These are phyloP conservation scores for Calypte anna DNA, from an alignment of 2,113 vertebrate genomes.

Conservation along the genomic window DNA sequence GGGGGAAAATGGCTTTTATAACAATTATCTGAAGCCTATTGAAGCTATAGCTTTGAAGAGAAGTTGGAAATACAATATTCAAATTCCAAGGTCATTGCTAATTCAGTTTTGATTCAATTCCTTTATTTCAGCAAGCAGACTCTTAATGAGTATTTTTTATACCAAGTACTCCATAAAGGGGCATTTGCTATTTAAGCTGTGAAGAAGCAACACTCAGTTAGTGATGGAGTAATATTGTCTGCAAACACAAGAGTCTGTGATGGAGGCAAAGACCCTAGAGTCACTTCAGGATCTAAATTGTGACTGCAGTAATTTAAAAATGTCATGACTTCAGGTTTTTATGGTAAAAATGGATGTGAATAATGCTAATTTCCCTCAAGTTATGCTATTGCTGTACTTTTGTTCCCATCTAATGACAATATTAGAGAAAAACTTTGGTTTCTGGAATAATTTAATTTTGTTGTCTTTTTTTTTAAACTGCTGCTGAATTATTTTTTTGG, in stretches of 20 bases:
- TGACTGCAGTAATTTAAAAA: background rate
- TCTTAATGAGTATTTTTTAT: background rate
- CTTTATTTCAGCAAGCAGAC: conserved; percentile 8
- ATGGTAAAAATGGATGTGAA: background rate
- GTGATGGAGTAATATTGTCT: background rate
- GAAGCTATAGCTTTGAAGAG: conserved; percentile 36
- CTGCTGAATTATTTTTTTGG: background rate
- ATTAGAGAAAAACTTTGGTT: background rate
- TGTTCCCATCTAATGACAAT: background rate
- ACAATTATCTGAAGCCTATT: background rate
- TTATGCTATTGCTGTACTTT: background rate
- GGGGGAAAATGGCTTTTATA: background rate
- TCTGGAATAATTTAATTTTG: background rate
- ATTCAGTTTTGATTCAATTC: conserved; percentile 39
- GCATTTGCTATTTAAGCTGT: background rate
- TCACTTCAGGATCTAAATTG: background rate
- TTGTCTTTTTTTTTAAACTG: background rate
- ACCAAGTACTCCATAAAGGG: background rate
- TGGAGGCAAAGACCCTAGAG: background rate
- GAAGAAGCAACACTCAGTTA: background rate
- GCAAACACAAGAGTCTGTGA: background rate
- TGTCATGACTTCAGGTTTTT: background rate
- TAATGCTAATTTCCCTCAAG: background rate
- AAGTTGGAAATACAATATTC: background rate
- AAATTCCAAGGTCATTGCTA: conserved; percentile 14